Evolutionary conservation across 2,888 invertebrate species (phyloP).

Genomic region (Germaria angustata): DNA sequence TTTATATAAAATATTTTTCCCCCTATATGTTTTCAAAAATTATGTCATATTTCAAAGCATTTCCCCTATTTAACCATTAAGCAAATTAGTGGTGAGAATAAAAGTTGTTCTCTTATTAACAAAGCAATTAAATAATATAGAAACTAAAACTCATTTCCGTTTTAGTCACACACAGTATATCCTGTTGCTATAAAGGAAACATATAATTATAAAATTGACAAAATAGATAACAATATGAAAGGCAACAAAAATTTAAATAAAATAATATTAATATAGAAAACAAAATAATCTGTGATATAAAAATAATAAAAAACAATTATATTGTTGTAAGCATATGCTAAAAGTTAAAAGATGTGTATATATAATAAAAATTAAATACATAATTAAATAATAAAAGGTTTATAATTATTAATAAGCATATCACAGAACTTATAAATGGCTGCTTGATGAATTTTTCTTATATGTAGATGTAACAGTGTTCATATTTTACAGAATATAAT

Average conservation of each 20-base stretch:
- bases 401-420: no score
- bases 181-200: conserved; percentile 27
- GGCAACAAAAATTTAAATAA: conserved; percentile 3
- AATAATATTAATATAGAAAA: neutral
- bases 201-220: conserved; percentile 45
- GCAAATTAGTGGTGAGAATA: conserved; percentile 16
- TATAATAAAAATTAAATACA: no score
- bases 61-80: neutral
- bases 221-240: conserved; percentile 28
- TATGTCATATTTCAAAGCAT: neutral
- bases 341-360: neutral
- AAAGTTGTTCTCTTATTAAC: neutral
- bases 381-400: no score
- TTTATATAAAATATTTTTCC: neutral
- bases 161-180: conserved; percentile 27
- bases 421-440: no score
- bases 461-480: no score
- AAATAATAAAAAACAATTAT: conserved; percentile 60
- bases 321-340: conserved; percentile 43
- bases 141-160: conserved; percentile 32
- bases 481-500: no score
- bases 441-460: no score
- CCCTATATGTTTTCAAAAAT: neutral
- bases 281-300: conserved; percentile 33
- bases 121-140: conserved; percentile 21